Evolutionary conservation across 2,797 vertebrate species (phyloP), one percentile per base, ranked within the genome.

Genomic region (Channallabes apus): DNA sequence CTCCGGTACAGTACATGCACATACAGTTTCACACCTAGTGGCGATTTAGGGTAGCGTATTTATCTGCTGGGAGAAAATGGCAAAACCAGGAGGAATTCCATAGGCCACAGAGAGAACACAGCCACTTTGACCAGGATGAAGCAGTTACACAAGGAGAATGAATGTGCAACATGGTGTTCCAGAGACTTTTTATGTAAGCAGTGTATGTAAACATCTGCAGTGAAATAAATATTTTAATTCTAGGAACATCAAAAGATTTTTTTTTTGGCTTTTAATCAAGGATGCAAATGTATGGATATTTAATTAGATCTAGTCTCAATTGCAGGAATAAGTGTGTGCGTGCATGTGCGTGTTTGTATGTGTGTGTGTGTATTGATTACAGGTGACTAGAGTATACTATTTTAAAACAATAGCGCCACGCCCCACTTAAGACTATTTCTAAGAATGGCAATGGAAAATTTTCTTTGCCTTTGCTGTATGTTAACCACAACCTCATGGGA

Each of bases 401-500:
- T 54, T 75, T 54, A 17, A 54, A 58, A 58, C 51, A 76, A 76
- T 14, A 76, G 73, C 56, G 27, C 51, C 73, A 76, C 73, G 11
- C 58, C 58, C 76, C 1, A 22, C 9, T 14, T 35, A 9, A 77
- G 29, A 22, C 27, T 59, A 59, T 59, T 35, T 32, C 54, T 58
- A 77, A 62, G 76, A 41, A 38, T 38, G 12, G 76, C 11, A 59
- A 78, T 61, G 22, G 20, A 59, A 54, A 61, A 79, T 79, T 79
- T 62, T 27, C 32, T 80, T 20, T 27, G 35, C 14, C 3, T 3
- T 11, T 75, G 18, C 20, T 4, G 5, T 5, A 18, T 38, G 32
- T 59, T 29, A 54, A 59, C 9, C 64, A 17, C 22, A 35, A 38
- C 22, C 20, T 14, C 5, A 1, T n/a, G 67, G 46, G 1, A 56